phyloP scores from a whole-genome alignment of 2,113 vertebrate species.

The Leiothrix lutea region DNA sequence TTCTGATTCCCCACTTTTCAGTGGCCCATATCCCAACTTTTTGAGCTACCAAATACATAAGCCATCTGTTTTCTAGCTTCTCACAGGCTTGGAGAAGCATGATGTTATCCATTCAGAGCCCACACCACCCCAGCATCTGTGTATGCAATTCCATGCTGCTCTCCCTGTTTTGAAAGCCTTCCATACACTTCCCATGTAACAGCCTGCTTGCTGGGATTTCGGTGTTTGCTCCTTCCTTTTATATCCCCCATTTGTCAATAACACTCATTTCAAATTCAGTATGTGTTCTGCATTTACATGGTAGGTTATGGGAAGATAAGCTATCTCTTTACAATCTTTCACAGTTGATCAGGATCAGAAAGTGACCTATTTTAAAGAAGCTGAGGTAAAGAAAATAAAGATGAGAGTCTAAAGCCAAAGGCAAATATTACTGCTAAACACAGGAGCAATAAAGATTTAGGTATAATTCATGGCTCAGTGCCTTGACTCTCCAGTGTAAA shows the following conservation, averaged over 20 bases:
- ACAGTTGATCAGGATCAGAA: neutral
- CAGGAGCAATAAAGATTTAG: neutral
- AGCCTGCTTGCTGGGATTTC: neutral
- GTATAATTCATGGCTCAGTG: neutral
- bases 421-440: neutral
- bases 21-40: neutral
- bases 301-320: neutral
- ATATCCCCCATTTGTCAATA: neutral
- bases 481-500: neutral
- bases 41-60: neutral
- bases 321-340: neutral
- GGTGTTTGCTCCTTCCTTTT: neutral
- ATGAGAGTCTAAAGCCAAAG: neutral
- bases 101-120: neutral
- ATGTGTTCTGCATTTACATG: neutral
- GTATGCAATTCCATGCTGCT: neutral
- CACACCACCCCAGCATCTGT: neutral
- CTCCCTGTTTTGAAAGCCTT: neutral
- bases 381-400: neutral
- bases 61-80: neutral
- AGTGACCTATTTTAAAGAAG: slow-evolving; percentile 4
- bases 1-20: neutral
- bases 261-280: neutral
- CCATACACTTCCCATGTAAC: neutral
- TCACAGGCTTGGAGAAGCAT: neutral